Conservation (phyloP, 2,888 invertebrate species). For the Campoletis raptor region DNA sequence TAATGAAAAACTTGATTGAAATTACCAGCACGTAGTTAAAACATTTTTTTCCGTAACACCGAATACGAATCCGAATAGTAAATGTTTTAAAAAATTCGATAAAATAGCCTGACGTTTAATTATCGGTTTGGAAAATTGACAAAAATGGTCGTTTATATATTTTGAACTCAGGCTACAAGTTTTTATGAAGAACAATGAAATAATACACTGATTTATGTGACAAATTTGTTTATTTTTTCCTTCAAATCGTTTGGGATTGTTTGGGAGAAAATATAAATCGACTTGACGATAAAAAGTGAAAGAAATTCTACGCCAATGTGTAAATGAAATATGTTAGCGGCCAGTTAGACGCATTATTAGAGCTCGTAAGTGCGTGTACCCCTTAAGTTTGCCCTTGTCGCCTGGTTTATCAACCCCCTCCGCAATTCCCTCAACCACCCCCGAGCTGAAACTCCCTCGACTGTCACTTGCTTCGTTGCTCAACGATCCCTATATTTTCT, state of each 20-base stretch:
- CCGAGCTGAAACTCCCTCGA: conserved; percentile 48
- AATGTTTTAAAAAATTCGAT: neutral
- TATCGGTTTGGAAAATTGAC: neutral
- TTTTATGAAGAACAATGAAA: neutral
- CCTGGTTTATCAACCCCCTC: conserved; percentile 67
- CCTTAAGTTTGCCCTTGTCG: conserved; percentile 62
- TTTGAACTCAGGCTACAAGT: no score
- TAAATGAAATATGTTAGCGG: conserved; percentile 72
- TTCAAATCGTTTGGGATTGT: neutral
- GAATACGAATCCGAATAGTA: neutral
- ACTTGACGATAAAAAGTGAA: neutral
- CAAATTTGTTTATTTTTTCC: neutral
- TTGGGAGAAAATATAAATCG: neutral
- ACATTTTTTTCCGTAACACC: neutral
- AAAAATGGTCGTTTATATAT: neutral
- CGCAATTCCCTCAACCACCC: conserved; percentile 29
- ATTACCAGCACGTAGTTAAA: neutral
- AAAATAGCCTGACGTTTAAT: neutral
- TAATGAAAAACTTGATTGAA: neutral
- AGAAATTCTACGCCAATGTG: conserved; percentile 65
- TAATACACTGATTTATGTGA: neutral
- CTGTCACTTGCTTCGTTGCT: conserved; percentile 61
- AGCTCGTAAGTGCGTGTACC: conserved; percentile 64
- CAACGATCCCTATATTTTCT: conserved; percentile 31
- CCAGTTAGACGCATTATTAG: conserved; percentile 73